Base-by-base conservation (phyloP, 2,113 vertebrate genomes). In the Formicarius rufipectus region DNA sequence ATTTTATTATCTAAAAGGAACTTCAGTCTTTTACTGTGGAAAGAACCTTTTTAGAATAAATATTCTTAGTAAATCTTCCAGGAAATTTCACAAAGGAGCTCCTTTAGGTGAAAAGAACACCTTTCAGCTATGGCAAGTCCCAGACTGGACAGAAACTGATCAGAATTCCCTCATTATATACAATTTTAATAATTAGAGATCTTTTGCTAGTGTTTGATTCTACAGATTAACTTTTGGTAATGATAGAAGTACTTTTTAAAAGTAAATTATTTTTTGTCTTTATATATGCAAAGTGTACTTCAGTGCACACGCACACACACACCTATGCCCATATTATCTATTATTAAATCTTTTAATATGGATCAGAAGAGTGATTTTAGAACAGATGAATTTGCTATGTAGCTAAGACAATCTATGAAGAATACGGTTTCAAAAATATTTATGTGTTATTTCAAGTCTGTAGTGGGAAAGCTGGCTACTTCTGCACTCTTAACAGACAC, bases 1-100 rank as follows among this genome's bases (percentile, higher is more conserved):
- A 42, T 90, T 94, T 87, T 37, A 66, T 83, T 93, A 91, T 71
- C 81, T 77, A 88, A 92, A 92, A 58, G 33, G 47, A 94, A 71
- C 40, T 92, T 80, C 47, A 84, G n/a, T 64, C 19, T 89, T 91
- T 49, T 92, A 27, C 27, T 59, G 9, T 68, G 44, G 42, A 84
- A 93, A 79, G 39, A 96, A 59, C 12, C 10, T 67, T 79, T 83
- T 37, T 45, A 56, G 55, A 95, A 83, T 40, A 77, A 53, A 93
- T 84, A 67, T 58, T 63, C 30, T 71, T 59, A 30, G 19, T 58
- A 47, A 84, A 30, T 76, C 35, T 81, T 87, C 30, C 47, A 40
- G 33, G 44, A 73, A 60, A 71, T 78, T 74, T 92, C 74, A 67
- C 4, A 42, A 60, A 79, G 30, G 16, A 81, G 8, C 2, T 37